These are phyloP conservation scores for Acanthosepion pharaonis DNA, from an alignment of 2,888 invertebrate genomes.

Conservation along the genomic window DNA sequence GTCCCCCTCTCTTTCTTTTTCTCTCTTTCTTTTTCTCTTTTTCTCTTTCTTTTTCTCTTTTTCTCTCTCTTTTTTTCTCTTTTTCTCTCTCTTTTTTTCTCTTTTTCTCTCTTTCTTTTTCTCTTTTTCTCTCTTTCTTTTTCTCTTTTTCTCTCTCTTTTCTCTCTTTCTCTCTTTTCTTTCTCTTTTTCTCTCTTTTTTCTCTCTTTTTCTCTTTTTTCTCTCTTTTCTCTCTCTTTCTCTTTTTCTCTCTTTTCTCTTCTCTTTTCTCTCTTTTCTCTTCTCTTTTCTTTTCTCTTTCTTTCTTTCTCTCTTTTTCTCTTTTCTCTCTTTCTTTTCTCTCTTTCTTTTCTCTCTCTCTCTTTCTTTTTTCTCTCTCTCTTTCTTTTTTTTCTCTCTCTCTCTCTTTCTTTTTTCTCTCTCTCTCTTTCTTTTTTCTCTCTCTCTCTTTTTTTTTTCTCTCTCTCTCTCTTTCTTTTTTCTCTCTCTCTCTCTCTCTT, in stretches of 20 bases:
- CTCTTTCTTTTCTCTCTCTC: neutral
- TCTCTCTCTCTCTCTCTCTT: neutral
- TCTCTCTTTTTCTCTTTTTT: neutral
- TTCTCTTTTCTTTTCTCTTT: neutral
- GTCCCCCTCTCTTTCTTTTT: neutral
- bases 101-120: neutral
- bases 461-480: neutral
- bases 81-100: neutral
- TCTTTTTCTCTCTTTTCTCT: neutral
- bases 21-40: neutral
- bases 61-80: neutral
- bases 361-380: neutral
- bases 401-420: neutral
- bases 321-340: too few species aligned
- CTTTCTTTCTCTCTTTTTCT: too few species aligned
- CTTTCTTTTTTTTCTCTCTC: neutral
- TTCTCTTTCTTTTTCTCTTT: neutral
- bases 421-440: neutral
- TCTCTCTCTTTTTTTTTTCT: neutral
- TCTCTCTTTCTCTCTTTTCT: neutral
- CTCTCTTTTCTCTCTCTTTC: neutral
- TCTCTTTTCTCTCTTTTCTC: too few species aligned
- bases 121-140: accelerated
- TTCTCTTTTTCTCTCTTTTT: too few species aligned
- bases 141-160: accelerated